Evolutionary conservation across 2,113 vertebrate species (phyloP).

Genomic region (Oncorhynchus mykiss): DNA sequence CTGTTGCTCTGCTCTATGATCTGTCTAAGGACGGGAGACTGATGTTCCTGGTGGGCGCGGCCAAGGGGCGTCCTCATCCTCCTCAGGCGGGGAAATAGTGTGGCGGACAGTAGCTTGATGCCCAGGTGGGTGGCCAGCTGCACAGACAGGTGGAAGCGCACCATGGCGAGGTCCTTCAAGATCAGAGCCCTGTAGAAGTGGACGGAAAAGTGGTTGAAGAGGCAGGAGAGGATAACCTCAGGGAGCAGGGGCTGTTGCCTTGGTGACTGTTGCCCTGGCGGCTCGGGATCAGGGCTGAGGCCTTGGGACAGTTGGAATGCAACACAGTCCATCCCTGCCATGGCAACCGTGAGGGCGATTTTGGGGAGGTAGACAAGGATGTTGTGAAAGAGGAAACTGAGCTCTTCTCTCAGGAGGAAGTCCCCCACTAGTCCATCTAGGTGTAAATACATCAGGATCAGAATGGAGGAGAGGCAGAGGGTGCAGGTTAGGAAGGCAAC

Average conservation of each 20-base stretch:
- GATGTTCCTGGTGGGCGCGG: background rate
- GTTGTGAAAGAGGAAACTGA: background rate
- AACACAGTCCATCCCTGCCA: constrained; percentile 11
- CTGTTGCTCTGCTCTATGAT: constrained; percentile 14
- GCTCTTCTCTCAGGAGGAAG: background rate
- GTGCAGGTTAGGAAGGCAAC: constrained; percentile 13
- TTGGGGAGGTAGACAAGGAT: constrained; percentile 9
- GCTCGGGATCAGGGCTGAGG: constrained; percentile 8
- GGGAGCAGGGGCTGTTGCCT: constrained; percentile 7
- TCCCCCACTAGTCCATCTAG: background rate
- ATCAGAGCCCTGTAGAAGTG: constrained; percentile 11
- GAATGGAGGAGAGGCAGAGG: constrained; percentile 1
- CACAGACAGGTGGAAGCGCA: constrained; percentile 14
- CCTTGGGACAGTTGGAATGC: background rate
- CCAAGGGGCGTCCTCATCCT: background rate
- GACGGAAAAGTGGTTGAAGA: constrained; percentile 25
- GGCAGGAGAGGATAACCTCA: constrained; percentile 21
- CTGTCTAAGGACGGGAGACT: constrained; percentile 7
- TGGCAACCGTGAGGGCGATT: constrained; percentile 8
- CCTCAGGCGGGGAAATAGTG: background rate
- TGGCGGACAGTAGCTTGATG: background rate
- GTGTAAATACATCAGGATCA: constrained; percentile 11
- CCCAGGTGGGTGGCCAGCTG: constrained; percentile 16
- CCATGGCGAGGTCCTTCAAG: background rate
- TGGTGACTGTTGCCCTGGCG: background rate